Conservation (phyloP, 2,888 invertebrate genomes). For the Beris chalybata region DNA sequence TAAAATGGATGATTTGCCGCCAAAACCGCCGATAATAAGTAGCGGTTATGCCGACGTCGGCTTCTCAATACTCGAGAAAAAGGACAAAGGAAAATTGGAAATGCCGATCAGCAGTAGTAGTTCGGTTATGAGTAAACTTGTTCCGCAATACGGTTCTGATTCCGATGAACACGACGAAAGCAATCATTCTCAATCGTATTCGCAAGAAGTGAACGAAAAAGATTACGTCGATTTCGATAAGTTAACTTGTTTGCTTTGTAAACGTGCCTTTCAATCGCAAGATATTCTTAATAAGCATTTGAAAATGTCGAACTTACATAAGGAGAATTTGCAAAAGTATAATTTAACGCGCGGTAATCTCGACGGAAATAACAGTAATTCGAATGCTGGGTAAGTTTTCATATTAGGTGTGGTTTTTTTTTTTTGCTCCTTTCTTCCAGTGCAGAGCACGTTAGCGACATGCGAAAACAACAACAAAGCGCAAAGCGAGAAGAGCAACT, state of each 20-base stretch:
- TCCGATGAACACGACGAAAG: conserved; percentile 56
- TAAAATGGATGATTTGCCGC: conserved; percentile 42
- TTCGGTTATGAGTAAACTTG: conserved; percentile 59
- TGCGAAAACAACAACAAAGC: too few relatives aligned
- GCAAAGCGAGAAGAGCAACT: too few relatives aligned
- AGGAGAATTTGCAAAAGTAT: conserved; percentile 73
- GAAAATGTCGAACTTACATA: conserved; percentile 91
- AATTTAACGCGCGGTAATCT: conserved; percentile 50
- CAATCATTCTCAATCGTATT: conserved; percentile 41
- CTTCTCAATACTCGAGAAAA: conserved; percentile 86
- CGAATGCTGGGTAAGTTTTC: conserved; percentile 33
- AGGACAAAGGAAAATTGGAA: conserved; percentile 56
- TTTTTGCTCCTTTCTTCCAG: background rate
- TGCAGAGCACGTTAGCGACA: background rate
- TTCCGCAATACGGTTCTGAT: conserved; percentile 78
- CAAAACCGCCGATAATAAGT: conserved; percentile 44
- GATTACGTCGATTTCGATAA: conserved; percentile 86
- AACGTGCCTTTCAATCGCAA: conserved; percentile 87
- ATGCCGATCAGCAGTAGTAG: background rate
- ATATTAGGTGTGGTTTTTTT: too few relatives aligned
- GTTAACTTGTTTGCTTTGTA: conserved; percentile 91
- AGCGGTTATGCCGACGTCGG: conserved; percentile 87
- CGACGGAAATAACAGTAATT: conserved; percentile 32
- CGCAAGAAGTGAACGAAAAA: conserved; percentile 67
- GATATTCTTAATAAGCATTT: conserved; percentile 90